Base-by-base conservation (phyloP, 2,113 vertebrate genomes). In the Perccottus glenii region DNA sequence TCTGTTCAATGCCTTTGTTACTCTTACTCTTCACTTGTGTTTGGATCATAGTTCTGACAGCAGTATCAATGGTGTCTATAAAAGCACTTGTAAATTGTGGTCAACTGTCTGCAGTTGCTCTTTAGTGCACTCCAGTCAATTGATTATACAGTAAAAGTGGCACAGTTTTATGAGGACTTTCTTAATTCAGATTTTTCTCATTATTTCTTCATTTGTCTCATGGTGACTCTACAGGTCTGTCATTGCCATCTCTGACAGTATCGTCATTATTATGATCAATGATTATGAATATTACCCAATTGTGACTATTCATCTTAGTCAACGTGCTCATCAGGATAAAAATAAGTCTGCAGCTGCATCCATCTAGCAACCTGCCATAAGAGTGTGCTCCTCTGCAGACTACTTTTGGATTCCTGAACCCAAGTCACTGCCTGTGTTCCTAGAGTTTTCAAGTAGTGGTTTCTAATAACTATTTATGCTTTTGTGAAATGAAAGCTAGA, bases 251-350 rank as follows among this genome's bases (percentile, higher is more conserved):
- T 81, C 61, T 89, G 90, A 87, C 87, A 91, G 85, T 52, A 88
- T 84, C 78, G 76, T 85, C 87, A 90, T 91, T 91, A 91, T 67
- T 66, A 35, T 89, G 87, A 90, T 86, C 88, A 84, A 89, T 83
- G 88, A 81, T 88, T 89, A 84, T 87, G 87, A 88, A 89, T 91
- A 86, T 90, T 80, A 72, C 78, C 67, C 66, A 76, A 44, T 58
- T 1, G 62, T 44, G 73, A 81, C 76, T 73, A 89, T 91, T 80
- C 67, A 33, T 91, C 88, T 84, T 16, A 4, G 78, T 86, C 81
- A 16, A 46, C 3, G 10, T 49, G 55, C 70, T 89, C 79, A 67
- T 81, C 76, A 45, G 80, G 89, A 82, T 89, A 81, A 86, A 90
- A 89, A 90, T 88, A 88, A 81, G 67, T 49, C 58, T 48, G 71